These are phyloP conservation scores for Paramormyrops kingsleyae DNA, from an alignment of 2,113 vertebrate species.

Conservation along the genomic window DNA sequence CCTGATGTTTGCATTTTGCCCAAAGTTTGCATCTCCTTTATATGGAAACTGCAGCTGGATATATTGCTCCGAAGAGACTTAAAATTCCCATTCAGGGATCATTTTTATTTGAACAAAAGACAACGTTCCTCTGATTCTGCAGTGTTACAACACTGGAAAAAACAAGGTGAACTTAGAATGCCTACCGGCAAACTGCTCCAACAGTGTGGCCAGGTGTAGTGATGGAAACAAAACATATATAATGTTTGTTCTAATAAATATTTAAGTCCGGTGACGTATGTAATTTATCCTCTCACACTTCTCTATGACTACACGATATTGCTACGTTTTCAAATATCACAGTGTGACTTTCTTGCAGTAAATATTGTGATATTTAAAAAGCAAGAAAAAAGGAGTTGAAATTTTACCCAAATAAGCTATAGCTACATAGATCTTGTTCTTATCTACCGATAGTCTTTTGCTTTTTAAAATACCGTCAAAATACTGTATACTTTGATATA, in stretches of 20 bases:
- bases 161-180: neutral
- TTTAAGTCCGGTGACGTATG: neutral
- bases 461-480: neutral
- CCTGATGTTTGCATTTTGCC: neutral
- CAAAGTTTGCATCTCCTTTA: neutral
- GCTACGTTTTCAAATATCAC: neutral
- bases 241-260: neutral
- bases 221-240: neutral
- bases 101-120: neutral
- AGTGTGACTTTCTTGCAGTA: neutral
- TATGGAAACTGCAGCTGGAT: neutral
- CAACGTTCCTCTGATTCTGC: neutral
- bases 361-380: neutral
- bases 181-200: neutral
- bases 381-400: neutral
- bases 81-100: neutral
- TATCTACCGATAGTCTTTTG: neutral
- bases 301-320: neutral
- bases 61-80: neutral
- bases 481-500: neutral
- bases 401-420: neutral
- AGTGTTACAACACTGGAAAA: neutral
- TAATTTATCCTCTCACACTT: neutral
- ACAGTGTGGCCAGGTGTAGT: neutral
- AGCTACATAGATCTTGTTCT: neutral